Percentiles rank a stretch among this genome's conserved stretches.
These are phyloP conservation scores for Chelmon rostratus DNA, from an alignment of 2,797 vertebrate species.

Conservation along the genomic window DNA sequence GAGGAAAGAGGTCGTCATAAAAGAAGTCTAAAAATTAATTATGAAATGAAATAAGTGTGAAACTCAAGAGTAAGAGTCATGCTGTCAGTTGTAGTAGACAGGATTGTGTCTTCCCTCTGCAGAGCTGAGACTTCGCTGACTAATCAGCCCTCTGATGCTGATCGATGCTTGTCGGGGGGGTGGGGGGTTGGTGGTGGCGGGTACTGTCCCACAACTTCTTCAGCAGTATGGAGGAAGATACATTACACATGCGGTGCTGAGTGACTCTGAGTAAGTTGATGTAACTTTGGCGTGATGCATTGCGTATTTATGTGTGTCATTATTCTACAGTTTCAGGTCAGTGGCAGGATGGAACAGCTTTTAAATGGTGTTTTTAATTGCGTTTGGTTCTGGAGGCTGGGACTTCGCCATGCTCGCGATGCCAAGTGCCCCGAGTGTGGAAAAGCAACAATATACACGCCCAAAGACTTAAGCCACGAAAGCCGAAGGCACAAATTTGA, in stretches of 20 bases:
- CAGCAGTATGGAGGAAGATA: slow-evolving; percentile 90
- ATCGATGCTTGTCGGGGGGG: slow-evolving; percentile 91
- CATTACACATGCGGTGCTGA: slow-evolving; percentile 24
- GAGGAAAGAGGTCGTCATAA: background rate
- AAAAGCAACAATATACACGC: background rate
- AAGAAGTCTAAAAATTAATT: background rate
- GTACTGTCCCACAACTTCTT: slow-evolving; percentile 88
- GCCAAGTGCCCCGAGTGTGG: background rate
- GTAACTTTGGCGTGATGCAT: background rate
- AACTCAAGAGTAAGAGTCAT: background rate
- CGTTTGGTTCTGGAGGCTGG: background rate
- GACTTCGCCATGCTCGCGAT: background rate
- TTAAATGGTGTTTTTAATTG: background rate
- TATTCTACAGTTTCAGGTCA: background rate
- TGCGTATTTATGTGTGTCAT: background rate
- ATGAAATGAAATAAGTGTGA: background rate
- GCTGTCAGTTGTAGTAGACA: background rate
- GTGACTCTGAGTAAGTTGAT: background rate
- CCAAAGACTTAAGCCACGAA: slow-evolving; percentile 1
- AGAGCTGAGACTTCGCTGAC: slow-evolving; percentile 89
- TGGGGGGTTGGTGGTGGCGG: too few relatives aligned
- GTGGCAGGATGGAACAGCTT: background rate
- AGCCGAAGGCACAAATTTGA: background rate
- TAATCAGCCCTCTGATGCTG: slow-evolving; percentile 90
- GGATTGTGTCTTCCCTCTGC: slow-evolving; percentile 40